Conservation (phyloP, 2,113 vertebrate genomes). For the Erythrocercus mccallii region DNA sequence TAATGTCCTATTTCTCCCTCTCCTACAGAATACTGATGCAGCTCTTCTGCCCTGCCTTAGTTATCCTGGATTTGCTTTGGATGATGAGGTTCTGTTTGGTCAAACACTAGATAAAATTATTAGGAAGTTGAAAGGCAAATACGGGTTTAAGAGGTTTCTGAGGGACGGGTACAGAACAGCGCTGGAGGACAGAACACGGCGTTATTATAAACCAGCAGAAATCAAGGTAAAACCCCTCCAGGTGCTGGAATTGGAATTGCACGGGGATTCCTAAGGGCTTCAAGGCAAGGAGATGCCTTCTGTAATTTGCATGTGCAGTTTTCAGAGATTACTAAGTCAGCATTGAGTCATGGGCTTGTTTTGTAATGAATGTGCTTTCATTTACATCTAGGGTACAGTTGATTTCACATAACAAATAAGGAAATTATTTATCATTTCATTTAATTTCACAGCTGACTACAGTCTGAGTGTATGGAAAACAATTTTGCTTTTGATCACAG, state of each 20-base stretch:
- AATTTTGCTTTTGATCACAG: slow-evolving; percentile 22
- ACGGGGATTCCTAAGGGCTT: background rate
- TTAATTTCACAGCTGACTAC: slow-evolving; percentile 69
- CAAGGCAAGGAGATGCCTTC: background rate
- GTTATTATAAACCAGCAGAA: slow-evolving; percentile 94
- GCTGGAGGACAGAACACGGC: slow-evolving; percentile 87
- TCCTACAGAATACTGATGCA: slow-evolving; percentile 89
- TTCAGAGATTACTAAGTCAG: background rate
- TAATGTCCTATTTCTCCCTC: background rate
- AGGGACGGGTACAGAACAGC: slow-evolving; percentile 92
- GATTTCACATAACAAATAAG: slow-evolving; percentile 39
- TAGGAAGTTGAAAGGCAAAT: slow-evolving; percentile 91
- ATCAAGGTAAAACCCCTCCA: slow-evolving; percentile 83
- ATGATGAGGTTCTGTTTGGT: slow-evolving; percentile 89
- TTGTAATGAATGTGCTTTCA: slow-evolving; percentile 36
- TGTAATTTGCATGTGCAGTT: background rate
- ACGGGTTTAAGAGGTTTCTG: slow-evolving; percentile 93
- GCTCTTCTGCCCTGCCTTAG: slow-evolving; percentile 93
- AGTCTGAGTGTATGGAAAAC: slow-evolving; percentile 17
- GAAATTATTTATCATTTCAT: slow-evolving; percentile 58
- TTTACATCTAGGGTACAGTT: slow-evolving; percentile 18
- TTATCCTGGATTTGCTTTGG: slow-evolving; percentile 94
- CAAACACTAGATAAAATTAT: slow-evolving; percentile 94
- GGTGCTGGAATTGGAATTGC: background rate
- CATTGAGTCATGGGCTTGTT: background rate